A percentile compares a stretch with the other conserved stretches of the same genome.
Conservation (phyloP, 2,797 vertebrate genomes). For the Sebastes flavidus region DNA sequence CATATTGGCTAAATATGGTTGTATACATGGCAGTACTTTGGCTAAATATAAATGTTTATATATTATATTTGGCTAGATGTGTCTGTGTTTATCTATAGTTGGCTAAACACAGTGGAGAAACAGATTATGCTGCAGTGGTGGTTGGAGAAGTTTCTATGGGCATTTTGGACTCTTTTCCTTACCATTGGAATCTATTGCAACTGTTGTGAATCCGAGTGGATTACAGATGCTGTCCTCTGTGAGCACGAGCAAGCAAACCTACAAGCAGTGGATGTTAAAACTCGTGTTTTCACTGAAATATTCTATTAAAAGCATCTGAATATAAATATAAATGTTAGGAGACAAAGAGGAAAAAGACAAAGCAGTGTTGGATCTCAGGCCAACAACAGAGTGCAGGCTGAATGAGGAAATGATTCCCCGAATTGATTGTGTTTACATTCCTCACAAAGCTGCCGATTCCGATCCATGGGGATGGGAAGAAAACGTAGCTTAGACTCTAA, state of each 20-base stretch:
- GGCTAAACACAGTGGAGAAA: background rate
- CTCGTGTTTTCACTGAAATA: background rate
- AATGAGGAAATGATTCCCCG: slow-evolving; percentile 44
- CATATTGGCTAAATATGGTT: background rate
- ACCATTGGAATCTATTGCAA: background rate
- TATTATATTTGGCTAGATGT: background rate
- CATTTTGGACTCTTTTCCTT: background rate
- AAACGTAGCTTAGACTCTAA: slow-evolving; percentile 36
- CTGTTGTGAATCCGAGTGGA: background rate
- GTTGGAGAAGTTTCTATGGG: background rate
- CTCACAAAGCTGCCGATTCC: slow-evolving; percentile 39
- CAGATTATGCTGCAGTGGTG: background rate
- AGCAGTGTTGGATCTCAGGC: background rate
- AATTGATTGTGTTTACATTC: slow-evolving; percentile 68
- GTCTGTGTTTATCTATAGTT: background rate
- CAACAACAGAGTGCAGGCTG: slow-evolving; percentile 23
- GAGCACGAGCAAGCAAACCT: background rate
- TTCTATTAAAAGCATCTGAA: background rate
- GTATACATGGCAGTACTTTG: background rate
- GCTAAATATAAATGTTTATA: background rate
- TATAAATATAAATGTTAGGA: background rate
- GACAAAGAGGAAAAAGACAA: background rate
- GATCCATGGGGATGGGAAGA: slow-evolving; percentile 39
- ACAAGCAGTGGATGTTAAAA: background rate
- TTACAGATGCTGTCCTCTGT: background rate